Evolutionary conservation across 2,113 vertebrate genomes (phyloP).

Genomic region (Platichthys stellatus): DNA sequence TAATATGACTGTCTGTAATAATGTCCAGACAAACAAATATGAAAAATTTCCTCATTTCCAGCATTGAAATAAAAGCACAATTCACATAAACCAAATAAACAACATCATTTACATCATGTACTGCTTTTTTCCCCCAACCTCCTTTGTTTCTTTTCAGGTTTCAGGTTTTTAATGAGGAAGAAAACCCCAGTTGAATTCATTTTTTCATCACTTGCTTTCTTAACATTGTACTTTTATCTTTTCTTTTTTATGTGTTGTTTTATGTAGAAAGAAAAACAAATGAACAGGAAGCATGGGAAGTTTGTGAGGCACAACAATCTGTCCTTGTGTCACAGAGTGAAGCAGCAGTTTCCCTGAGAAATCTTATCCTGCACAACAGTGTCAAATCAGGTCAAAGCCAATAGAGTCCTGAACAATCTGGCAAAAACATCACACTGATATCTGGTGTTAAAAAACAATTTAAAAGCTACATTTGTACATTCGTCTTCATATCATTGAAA

Average conservation of each 20-base stretch:
- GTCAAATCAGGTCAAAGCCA: background rate
- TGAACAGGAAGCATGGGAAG: background rate
- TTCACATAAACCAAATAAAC: background rate
- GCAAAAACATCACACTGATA: too few relatives aligned
- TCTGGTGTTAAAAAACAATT: too few relatives aligned
- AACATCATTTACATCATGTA: background rate
- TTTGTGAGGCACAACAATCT: background rate
- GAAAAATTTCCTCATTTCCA: background rate
- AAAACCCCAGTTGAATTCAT: too few relatives aligned
- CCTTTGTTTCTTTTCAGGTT: background rate
- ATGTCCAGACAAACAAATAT: background rate
- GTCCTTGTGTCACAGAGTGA: too few relatives aligned
- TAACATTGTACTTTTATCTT: too few relatives aligned
- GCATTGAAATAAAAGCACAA: constrained; percentile 14
- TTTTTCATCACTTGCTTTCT: too few relatives aligned
- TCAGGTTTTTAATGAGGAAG: background rate
- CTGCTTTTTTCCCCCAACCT: background rate
- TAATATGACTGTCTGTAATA: constrained; percentile 2
- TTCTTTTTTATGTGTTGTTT: too few relatives aligned
- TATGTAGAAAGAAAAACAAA: too few relatives aligned
- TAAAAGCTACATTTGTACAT: too few relatives aligned
- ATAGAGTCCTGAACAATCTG: background rate
- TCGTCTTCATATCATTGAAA: too few relatives aligned
- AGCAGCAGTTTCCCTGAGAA: too few relatives aligned
- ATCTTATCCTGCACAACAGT: too few relatives aligned